Evolutionary conservation across 2,888 invertebrate genomes (phyloP), one percentile per base, ranked within the genome.

Genomic region (Caradrina clavipalpis): DNA sequence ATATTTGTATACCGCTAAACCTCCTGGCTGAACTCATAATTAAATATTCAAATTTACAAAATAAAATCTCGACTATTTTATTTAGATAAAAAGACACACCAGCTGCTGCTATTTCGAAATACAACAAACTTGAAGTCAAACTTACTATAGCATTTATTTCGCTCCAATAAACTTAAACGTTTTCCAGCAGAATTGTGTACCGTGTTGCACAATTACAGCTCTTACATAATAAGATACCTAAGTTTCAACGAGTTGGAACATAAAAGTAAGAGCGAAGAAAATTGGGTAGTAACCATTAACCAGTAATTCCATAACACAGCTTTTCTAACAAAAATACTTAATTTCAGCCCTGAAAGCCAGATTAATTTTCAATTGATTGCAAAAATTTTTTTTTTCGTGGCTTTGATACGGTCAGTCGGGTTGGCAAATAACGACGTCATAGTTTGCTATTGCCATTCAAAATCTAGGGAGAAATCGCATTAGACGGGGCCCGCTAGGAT

Each of bases 111-210:
- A 15, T 56, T 80, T 56, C 49, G 19, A 42, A 81, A 73, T 35
- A 56, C 15, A 50, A 76, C n/a, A 53, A 76, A 78, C 59, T 67
- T 57, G 15, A 56, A 77, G 51, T 81, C 55, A 77, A 77, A 77
- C 53, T 66, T 49, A 60, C 49, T 53, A 42, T 51, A 70, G 59
- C 55, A 57, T 77, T 77, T 55, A 77, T 72, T 72, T 78, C 51
- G 51, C 62, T 60, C 68, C 51, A 81, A 69, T 77, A 73, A 81
- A 81, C 54, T 66, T 69, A 70, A 78, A 76, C 60, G 62, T 8
- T 66, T 77, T 81, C 58, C 60, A 79, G 81, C 51, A 53, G 57
- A 79, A 81, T 54, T 73, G 78, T 70, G 70, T 66, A 51, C 60
- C 62, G 60, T 63, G 76, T 56, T 78, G 77, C 60, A 66, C 53